These are phyloP conservation scores for Troides helena DNA, from an alignment of 2,888 invertebrate genomes.

Conservation along the genomic window DNA sequence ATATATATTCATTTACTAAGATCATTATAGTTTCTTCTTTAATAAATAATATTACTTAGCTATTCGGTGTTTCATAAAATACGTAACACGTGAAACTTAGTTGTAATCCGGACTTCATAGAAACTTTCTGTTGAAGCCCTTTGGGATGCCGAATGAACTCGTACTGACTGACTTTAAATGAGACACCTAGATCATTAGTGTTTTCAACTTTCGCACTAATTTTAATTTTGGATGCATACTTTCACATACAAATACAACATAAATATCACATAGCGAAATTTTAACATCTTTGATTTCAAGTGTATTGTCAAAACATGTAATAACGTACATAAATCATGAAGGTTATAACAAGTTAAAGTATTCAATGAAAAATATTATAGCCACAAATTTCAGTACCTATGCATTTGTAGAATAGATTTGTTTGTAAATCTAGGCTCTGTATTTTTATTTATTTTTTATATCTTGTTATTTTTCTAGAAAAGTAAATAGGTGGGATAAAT, in stretches of 20 bases:
- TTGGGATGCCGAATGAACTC: slow-evolving; percentile 43
- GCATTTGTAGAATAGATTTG: too few species aligned
- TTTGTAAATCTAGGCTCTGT: too few species aligned
- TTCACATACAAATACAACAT: not conserved
- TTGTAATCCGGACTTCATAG: slow-evolving; percentile 23
- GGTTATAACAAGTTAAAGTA: too few species aligned
- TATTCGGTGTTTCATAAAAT: not conserved
- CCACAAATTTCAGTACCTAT: too few species aligned
- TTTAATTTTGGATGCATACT: not conserved
- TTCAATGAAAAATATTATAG: too few species aligned
- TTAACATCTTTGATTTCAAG: not conserved
- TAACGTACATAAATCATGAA: too few species aligned
- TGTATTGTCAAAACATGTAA: too few species aligned
- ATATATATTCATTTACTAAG: not conserved
- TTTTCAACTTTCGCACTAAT: slow-evolving; percentile 15
- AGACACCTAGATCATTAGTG: slow-evolving; percentile 39
- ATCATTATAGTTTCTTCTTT: too few species aligned
- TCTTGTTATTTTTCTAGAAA: not conserved
- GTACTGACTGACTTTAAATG: slow-evolving; percentile 37
- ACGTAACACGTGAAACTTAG: slow-evolving; percentile 19
- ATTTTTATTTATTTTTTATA: not conserved
- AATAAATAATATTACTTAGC: too few species aligned
- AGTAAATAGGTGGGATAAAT: not conserved
- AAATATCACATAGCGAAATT: not conserved
- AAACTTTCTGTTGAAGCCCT: slow-evolving; percentile 45